Evolutionary conservation across 2,797 vertebrate genomes (phyloP).

Genomic region (Cetoscarus ocellatus): DNA sequence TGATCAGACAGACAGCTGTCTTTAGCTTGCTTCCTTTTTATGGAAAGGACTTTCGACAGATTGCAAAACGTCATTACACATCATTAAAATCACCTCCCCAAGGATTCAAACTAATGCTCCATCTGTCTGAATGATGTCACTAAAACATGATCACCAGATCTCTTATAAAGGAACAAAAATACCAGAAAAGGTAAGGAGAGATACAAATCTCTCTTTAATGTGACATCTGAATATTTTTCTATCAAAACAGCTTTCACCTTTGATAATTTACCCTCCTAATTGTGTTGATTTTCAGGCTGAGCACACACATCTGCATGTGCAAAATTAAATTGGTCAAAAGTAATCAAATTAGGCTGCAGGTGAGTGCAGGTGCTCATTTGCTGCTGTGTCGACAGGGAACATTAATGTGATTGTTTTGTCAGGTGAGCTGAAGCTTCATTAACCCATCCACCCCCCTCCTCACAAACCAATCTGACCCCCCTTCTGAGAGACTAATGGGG

Average conservation of each 20-base stretch:
- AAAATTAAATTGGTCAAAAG: conserved; percentile 77
- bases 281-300: conserved; percentile 63
- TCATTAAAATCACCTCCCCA: background rate
- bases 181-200: background rate
- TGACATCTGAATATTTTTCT: conserved; percentile 44
- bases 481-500: conserved; percentile 61
- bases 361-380: conserved; percentile 66
- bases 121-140: conserved; percentile 12
- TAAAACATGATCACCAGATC: background rate
- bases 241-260: conserved; percentile 48
- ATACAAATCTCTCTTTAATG: conserved; percentile 14
- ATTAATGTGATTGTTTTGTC: conserved; percentile 81
- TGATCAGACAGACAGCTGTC: conserved; percentile 12
- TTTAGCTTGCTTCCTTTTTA: background rate
- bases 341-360: conserved; percentile 78
- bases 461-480: background rate
- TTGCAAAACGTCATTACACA: background rate
- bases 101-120: background rate
- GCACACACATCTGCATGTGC: conserved; percentile 60
- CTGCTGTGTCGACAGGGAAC: conserved; percentile 62
- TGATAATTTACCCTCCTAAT: conserved; percentile 64
- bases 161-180: background rate
- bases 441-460: conserved; percentile 32
- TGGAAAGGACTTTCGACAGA: background rate
- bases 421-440: conserved; percentile 77